Evolutionary conservation across 2,113 vertebrate species (phyloP).

Genomic region (Pterophyllum scalare): DNA sequence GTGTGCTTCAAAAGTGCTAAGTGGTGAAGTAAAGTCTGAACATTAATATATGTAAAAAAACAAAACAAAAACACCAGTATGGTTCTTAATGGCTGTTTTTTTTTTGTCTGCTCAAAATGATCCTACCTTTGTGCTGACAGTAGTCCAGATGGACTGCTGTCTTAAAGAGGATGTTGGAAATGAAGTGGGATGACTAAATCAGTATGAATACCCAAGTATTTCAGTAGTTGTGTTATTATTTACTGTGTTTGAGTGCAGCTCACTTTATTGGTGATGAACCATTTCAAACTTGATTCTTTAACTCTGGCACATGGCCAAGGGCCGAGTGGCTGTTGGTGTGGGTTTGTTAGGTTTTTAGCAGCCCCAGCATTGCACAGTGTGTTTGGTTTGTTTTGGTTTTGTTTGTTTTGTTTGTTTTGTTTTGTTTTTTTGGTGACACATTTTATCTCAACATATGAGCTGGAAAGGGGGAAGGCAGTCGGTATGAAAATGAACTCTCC

Average conservation of each 20-base stretch:
- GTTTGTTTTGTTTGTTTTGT: not conserved
- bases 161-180: constrained; percentile 15
- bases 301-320: constrained; percentile 54
- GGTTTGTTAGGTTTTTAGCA: constrained; percentile 21
- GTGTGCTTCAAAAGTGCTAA: not conserved
- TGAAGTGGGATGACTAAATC: constrained; percentile 16
- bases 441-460: constrained; percentile 38
- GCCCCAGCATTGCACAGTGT: constrained; percentile 39
- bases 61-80: not conserved
- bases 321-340: constrained; percentile 36
- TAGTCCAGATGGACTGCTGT: constrained; percentile 8
- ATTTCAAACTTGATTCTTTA: constrained; percentile 53
- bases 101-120: constrained; percentile 35
- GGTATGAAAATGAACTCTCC: constrained; percentile 6
- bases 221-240: constrained; percentile 48
- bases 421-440: constrained; percentile 6
- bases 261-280: constrained; percentile 31
- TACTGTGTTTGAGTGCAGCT: constrained; percentile 57
- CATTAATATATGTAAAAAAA: not conserved
- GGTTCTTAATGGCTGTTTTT: constrained; percentile 38
- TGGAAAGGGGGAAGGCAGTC: constrained; percentile 30
- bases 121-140: constrained; percentile 7
- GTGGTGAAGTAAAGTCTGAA: constrained; percentile 6
- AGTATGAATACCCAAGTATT: constrained; percentile 60
- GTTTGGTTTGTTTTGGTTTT: too few species aligned